Percentiles rank a stretch among this genome's conserved stretches.
Conservation (phyloP, 2,113 vertebrate species). For the Ovis canadensis region DNA sequence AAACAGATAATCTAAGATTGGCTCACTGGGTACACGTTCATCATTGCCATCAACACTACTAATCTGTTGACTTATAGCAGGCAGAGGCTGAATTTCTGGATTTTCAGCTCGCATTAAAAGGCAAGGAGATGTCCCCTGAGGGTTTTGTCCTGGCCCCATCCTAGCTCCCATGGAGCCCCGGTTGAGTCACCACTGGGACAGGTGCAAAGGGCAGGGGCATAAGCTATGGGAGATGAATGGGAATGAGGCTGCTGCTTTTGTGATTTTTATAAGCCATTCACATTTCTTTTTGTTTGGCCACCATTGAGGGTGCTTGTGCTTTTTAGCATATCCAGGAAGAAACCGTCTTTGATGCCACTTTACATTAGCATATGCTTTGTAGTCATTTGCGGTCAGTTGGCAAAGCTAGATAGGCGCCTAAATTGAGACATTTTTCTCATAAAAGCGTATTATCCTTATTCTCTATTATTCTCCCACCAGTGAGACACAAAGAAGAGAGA, state of each 20-base stretch:
- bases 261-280: constrained; percentile 36
- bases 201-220: constrained; percentile 23
- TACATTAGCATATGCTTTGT: constrained; percentile 54
- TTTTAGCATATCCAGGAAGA: constrained; percentile 67
- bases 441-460: background rate
- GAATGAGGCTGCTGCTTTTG: background rate
- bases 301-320: background rate
- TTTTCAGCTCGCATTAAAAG: background rate
- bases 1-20: background rate
- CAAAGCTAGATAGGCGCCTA: constrained; percentile 5
- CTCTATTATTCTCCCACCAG: background rate
- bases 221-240: background rate
- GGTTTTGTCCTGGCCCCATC: background rate
- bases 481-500: background rate
- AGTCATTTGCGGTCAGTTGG: constrained; percentile 16
- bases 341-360: constrained; percentile 41
- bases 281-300: constrained; percentile 9
- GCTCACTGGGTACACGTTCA: background rate
- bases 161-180: background rate
- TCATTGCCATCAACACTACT: background rate
- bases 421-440: constrained; percentile 30
- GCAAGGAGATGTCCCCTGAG: background rate
- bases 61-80: background rate
- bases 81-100: background rate
- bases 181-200: background rate